Percentiles rank a stretch among this genome's conserved stretches.
Conservation (phyloP, 2,113 vertebrate species). For the Lethenteron reissneri region DNA sequence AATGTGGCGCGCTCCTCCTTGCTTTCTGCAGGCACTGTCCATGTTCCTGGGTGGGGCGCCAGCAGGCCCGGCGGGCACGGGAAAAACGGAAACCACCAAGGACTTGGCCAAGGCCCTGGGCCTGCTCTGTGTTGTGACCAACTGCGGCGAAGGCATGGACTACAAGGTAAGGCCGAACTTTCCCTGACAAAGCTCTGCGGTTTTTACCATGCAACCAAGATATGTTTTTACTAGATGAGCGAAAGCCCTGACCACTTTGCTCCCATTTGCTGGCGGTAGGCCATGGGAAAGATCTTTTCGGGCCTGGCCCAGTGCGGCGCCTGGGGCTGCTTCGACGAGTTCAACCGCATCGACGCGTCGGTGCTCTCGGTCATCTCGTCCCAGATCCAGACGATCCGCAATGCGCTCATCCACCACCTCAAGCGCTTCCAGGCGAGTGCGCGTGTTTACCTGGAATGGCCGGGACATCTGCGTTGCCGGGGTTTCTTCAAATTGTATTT, state of each 20-base stretch:
- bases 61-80: slow-evolving; percentile 81
- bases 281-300: slow-evolving; percentile 77
- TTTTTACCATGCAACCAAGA: no score
- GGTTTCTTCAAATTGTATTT: neutral
- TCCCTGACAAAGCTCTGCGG: no score
- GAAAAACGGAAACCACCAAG: slow-evolving; percentile 90
- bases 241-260: no score
- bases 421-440: slow-evolving; percentile 48
- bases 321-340: slow-evolving; percentile 96
- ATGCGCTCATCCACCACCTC: slow-evolving; percentile 51
- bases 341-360: slow-evolving; percentile 78
- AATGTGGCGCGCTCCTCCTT: neutral
- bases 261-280: slow-evolving; percentile 21
- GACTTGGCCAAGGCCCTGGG: slow-evolving; percentile 88
- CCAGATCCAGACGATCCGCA: slow-evolving; percentile 80
- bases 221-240: no score
- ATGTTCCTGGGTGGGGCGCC: slow-evolving; percentile 87
- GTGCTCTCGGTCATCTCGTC: slow-evolving; percentile 92
- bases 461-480: no score
- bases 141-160: slow-evolving; percentile 96
- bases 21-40: slow-evolving; percentile 47
- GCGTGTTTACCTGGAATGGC: no score
- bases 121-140: slow-evolving; percentile 78
- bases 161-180: slow-evolving; percentile 42
- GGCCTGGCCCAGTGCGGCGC: slow-evolving; percentile 82